Base-by-base conservation (phyloP, 2,888 invertebrate genomes). In the Labia minor region DNA sequence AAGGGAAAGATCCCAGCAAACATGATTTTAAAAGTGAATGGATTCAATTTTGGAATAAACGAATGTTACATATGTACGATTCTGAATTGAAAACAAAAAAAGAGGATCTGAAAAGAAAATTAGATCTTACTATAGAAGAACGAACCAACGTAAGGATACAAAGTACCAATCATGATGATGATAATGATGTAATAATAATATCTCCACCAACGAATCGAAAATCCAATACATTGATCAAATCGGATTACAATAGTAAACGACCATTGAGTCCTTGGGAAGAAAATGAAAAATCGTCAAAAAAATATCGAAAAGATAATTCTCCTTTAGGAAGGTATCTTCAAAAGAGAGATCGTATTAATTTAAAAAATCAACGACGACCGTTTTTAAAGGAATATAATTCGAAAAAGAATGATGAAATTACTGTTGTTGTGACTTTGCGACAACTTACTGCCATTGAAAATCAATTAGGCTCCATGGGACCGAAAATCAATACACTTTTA, bases 1-100 rank as follows among this genome's bases (percentile, higher is more conserved):
- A 85, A 76, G 86, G 86, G 64, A 85, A 86, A 75, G 90, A 93
- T 75, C 87, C 90, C 0, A 82, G 86, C 33, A 87, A 86, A 70
- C 86, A 92, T 74, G 92, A 93, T 74, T 93, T 90, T 75, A 92
- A 92, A 72, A 89, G 91, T 0, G 93, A 93, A 73, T 93, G 93
- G 93, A 91, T 92, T 66, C 78, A 84, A 65, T 92, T 85, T 76
- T 93, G 93, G 93, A 90, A 89, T 72, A 84, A 84, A 68, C 83
- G 90, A 11, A 89, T 92, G 86, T 85, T 87, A 67, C 90, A 90
- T 71, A 76, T 93, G 6, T 88, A 90, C 73, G 83, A 84, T 21
- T 84, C 84, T 14, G 87, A 90, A 72, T 74, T 90, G 2, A 83
- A 84, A 67, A 78, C 80, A 16, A 81, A 85, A 68, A 85, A 89